These are phyloP conservation scores for Lasioglossum leucozonium DNA, from an alignment of 2,888 invertebrate genomes.

Conservation along the genomic window DNA sequence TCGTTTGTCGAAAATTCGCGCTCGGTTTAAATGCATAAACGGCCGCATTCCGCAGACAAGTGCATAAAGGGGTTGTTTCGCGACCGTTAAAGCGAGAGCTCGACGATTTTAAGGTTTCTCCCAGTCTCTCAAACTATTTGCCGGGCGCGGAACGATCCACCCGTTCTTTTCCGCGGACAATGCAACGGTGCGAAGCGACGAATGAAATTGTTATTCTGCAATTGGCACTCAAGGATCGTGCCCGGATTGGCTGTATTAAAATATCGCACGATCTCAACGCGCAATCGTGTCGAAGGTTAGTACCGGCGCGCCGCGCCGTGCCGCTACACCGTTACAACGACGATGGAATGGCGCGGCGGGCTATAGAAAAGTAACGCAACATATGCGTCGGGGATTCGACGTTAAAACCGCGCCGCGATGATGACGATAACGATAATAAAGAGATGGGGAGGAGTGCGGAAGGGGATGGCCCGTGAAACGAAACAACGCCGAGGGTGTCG, in stretches of 20 bases:
- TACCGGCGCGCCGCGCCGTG: neutral
- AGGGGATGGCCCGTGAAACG: neutral
- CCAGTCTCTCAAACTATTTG: neutral
- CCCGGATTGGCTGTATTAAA: constrained; percentile 40
- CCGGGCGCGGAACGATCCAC: neutral
- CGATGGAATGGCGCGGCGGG: constrained; percentile 45
- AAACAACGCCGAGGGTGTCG: constrained; percentile 17
- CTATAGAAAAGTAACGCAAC: constrained; percentile 64
- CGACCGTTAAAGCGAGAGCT: neutral
- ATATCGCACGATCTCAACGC: constrained; percentile 36
- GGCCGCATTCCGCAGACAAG: neutral
- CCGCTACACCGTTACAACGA: constrained; percentile 57
- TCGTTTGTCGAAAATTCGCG: neutral
- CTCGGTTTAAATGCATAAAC: neutral
- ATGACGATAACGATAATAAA: constrained; percentile 70
- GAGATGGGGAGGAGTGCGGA: constrained; percentile 3
- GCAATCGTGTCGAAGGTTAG: constrained; percentile 53
- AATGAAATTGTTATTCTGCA: constrained; percentile 28
- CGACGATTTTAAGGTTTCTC: neutral
- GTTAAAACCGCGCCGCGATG: constrained; percentile 56
- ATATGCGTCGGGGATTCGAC: constrained; percentile 48
- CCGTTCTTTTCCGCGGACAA: neutral
- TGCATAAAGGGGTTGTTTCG: neutral
- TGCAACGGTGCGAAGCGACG: neutral
- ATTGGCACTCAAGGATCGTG: constrained; percentile 21